Evolutionary conservation across 2,888 invertebrate genomes (phyloP), one percentile per base, ranked within the genome.

Genomic region (Noctuana brunneofusca): DNA sequence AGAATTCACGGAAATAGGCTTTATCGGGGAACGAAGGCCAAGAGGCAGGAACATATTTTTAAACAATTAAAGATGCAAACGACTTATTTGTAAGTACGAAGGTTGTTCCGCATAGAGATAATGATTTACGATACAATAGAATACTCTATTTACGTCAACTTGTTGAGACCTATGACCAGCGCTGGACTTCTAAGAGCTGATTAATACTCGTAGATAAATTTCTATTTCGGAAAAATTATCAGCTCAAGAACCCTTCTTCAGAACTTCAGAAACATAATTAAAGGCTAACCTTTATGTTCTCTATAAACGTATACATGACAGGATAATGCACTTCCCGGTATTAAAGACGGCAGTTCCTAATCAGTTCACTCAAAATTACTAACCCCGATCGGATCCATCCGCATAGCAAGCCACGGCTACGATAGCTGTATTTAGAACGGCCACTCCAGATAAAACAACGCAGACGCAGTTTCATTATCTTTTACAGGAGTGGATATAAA

Each of bases 371-470:
- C 32, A 46, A 52, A 43, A 46, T 57, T 32, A 46, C 52, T 43
- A 46, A 43, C 43, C 56, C 24, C 52, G 18, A 46, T 63, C 11
- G 16, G n/a, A 46, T 57, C 46, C 43, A 57, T 69, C 62, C 68
- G 71, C 71, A 72, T 67, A 60, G 68, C 68, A 66, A 72, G 59
- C 60, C 68, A 22, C 41, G 43, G 63, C 71, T 75, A 30, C 75
- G 77, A 69, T 74, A 65, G 72, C 66, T 64, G 68, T 71, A 83
- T 84, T 81, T 73, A 77, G 82, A 80, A 67, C 78, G 72, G 72
- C 75, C 84, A 81, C 81, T 84, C 69, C 70, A 75, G 79, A 78
- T 83, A 80, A 78, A 75, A 76, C 74, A 74, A 78, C 73, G 66
- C 81, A 82, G 80, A 78, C 75, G 69, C 70, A 71, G 48, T 63